Evolutionary conservation across 2,888 invertebrate genomes (phyloP).

Genomic region (Drosophila kambysellisi): DNA sequence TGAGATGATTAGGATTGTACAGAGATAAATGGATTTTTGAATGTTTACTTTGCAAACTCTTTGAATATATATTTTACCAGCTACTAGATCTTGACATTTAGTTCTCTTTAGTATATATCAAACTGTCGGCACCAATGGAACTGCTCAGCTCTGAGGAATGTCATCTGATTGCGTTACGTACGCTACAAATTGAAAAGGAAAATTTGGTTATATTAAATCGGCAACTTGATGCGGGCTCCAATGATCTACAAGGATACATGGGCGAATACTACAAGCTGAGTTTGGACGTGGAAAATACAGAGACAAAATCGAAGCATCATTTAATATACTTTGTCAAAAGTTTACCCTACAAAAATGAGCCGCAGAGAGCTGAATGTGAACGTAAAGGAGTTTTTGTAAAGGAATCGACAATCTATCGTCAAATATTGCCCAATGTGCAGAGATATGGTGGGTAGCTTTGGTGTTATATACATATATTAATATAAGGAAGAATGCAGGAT

Average conservation of each 20-base stretch:
- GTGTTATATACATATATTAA: neutral
- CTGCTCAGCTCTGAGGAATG: slow-evolving; percentile 69
- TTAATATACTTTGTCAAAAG: slow-evolving; percentile 79
- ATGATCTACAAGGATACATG: slow-evolving; percentile 81
- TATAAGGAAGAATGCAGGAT: no score
- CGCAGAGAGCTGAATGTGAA: slow-evolving; percentile 71
- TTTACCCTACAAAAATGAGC: slow-evolving; percentile 73
- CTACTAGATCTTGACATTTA: neutral
- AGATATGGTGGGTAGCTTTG: slow-evolving; percentile 64
- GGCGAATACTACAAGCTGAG: slow-evolving; percentile 81
- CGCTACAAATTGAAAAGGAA: slow-evolving; percentile 36
- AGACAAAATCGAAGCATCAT: neutral
- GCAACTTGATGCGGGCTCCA: slow-evolving; percentile 58
- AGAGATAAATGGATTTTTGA: neutral
- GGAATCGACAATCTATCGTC: slow-evolving; percentile 69
- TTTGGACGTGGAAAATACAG: slow-evolving; percentile 36
- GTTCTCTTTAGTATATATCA: slow-evolving; percentile 19
- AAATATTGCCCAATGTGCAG: slow-evolving; percentile 77
- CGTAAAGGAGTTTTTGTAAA: slow-evolving; percentile 79
- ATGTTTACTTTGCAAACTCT: neutral
- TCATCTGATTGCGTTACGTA: slow-evolving; percentile 61
- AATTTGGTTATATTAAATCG: slow-evolving; percentile 50
- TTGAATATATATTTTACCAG: neutral
- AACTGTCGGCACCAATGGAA: slow-evolving; percentile 28
- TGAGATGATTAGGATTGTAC: slow-evolving; percentile 1